These are phyloP conservation scores for Macrosteles quadrilineatus DNA, from an alignment of 1,140 invertebrate species.

Conservation along the genomic window DNA sequence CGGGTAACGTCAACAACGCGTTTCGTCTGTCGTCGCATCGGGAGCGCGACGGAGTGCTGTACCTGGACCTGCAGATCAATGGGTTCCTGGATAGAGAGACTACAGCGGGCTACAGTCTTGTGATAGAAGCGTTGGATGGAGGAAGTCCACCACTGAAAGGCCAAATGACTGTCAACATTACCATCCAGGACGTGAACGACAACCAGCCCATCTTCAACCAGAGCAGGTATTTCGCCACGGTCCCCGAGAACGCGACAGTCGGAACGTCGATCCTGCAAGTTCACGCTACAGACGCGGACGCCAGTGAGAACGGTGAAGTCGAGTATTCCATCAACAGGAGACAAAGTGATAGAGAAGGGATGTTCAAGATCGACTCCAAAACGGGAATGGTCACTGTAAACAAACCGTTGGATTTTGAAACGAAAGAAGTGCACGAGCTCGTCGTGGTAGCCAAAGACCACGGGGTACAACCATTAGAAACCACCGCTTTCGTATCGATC, in stretches of 20 bases:
- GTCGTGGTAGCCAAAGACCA: conserved; percentile 90
- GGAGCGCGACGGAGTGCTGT: conserved; percentile 85
- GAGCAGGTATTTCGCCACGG: conserved; percentile 81
- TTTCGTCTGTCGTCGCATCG: conserved; percentile 86
- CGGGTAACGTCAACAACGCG: conserved; percentile 89
- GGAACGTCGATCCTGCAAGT: conserved; percentile 83
- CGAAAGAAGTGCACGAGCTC: conserved; percentile 86
- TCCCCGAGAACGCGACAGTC: conserved; percentile 88
- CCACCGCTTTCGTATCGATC: conserved; percentile 91
- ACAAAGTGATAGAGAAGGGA: conserved; percentile 85
- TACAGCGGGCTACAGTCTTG: conserved; percentile 78
- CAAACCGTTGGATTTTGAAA: conserved; percentile 91
- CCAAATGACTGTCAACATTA: conserved; percentile 87
- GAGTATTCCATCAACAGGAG: conserved; percentile 90
- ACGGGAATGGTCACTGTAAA: conserved; percentile 90
- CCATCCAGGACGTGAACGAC: conserved; percentile 94
- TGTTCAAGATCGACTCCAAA: conserved; percentile 86
- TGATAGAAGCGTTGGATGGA: conserved; percentile 93
- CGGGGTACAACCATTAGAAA: conserved; percentile 88
- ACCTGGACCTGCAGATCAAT: conserved; percentile 92
- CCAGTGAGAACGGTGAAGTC: conserved; percentile 81
- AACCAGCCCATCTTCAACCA: conserved; percentile 94
- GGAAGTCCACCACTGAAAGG: conserved; percentile 85
- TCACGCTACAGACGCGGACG: conserved; percentile 81
- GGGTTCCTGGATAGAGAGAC: conserved; percentile 90